Conservation (phyloP, 2,113 vertebrate genomes). For the Myotis lucifugus region DNA sequence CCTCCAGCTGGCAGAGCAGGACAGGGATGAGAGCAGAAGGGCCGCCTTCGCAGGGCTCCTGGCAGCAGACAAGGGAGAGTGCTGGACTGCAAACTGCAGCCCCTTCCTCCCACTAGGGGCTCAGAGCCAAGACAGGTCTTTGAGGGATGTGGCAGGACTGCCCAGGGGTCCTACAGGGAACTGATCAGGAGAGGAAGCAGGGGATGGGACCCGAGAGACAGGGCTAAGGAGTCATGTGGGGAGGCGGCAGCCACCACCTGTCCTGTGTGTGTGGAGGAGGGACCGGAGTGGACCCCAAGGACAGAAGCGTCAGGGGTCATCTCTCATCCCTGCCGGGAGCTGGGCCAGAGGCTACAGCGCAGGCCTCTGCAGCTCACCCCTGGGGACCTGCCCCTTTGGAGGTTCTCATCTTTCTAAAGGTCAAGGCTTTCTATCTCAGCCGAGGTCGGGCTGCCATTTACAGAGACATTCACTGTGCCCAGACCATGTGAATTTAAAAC, state of each 20-base stretch:
- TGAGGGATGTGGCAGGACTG: too few species aligned
- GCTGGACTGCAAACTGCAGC: background rate
- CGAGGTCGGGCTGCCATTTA: too few species aligned
- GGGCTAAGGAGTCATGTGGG: too few species aligned
- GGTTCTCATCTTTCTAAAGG: background rate
- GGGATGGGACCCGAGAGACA: too few species aligned
- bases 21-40: background rate
- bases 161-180: too few species aligned
- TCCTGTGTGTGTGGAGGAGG: too few species aligned
- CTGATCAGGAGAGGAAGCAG: too few species aligned
- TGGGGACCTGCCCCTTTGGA: rapidly evolving
- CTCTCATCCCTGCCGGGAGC: background rate
- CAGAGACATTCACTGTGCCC: too few species aligned
- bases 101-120: too few species aligned
- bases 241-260: background rate
- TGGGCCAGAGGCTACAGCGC: background rate
- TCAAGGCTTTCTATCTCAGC: too few species aligned
- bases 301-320: rapidly evolving
- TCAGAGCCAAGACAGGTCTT: too few species aligned
- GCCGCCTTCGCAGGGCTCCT: background rate
- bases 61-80: rapidly evolving
- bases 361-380: background rate
- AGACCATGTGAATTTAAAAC: background rate
- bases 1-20: rapidly evolving
- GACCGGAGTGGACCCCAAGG: rapidly evolving